phyloP scores from a whole-genome alignment of 1,140 invertebrate genomes.

The honey bee (Apis mellifera) region Amel_HAv3.1 CM009939.2:7027001-7027500 shows the following conservation, averaged over 20 bases:
- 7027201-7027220: slow-evolving; percentile 50
- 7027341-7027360: slow-evolving; percentile 50
- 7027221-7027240: slow-evolving; percentile 50
- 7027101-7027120: slow-evolving; percentile 18
- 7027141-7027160: slow-evolving; percentile 33
- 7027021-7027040: not conserved
- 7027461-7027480: too few relatives aligned
- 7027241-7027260: slow-evolving; percentile 41
- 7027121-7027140: slow-evolving; percentile 9
- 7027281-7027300: slow-evolving; percentile 65
- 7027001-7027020: not conserved
- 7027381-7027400: slow-evolving; percentile 43
- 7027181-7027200: slow-evolving; percentile 30
- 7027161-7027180: slow-evolving; percentile 29
- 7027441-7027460: too few relatives aligned
- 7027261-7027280: slow-evolving; percentile 68
- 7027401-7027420: slow-evolving; percentile 47
- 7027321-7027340: slow-evolving; percentile 52
- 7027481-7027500: too few relatives aligned
- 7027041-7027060: not conserved
- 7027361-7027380: slow-evolving; percentile 51
- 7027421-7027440: slow-evolving; percentile 5
- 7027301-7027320: slow-evolving; percentile 62
- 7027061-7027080: not conserved
- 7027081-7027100: not conserved